Conservation (phyloP, 1,140 invertebrate genomes). For the Polypedilum vanderplanki region DNA sequence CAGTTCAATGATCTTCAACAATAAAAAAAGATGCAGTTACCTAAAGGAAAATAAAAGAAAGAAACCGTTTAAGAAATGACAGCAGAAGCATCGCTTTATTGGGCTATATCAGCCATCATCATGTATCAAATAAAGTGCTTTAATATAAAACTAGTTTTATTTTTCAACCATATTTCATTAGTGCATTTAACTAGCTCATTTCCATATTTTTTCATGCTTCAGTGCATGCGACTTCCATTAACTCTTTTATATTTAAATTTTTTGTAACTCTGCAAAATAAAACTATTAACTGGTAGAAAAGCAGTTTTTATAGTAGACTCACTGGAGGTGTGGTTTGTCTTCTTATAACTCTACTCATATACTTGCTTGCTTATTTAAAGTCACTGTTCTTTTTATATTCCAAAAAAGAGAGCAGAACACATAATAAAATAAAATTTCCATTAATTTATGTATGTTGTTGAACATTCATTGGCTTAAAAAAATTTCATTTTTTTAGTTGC, state of each 20-base stretch:
- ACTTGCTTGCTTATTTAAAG: not conserved
- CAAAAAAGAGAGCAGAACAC: not conserved
- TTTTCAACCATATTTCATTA: not conserved
- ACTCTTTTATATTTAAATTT: not conserved
- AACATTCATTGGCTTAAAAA: constrained; percentile 8
- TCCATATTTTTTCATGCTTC: constrained; percentile 7
- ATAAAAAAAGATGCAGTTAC: not conserved
- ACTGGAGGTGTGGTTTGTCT: constrained; percentile 24
- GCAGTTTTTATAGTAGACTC: not conserved
- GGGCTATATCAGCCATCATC: not conserved
- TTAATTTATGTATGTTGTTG: constrained; percentile 9
- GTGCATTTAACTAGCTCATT: constrained; percentile 4
- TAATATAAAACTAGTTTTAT: not conserved
- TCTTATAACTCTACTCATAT: constrained; percentile 6
- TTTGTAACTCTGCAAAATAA: not conserved
- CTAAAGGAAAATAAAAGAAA: no score
- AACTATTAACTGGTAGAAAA: constrained; percentile 13
- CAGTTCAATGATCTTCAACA: constrained; percentile 24
- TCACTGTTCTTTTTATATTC: not conserved
- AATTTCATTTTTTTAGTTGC: no score
- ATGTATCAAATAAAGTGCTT: not conserved
- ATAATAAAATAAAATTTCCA: constrained; percentile 26
- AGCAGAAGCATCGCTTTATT: not conserved
- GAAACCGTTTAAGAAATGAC: not conserved
- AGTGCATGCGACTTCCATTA: constrained; percentile 3